phyloP scores from a whole-genome alignment of 2,888 invertebrate genomes.

The Netelia inedita region DNA sequence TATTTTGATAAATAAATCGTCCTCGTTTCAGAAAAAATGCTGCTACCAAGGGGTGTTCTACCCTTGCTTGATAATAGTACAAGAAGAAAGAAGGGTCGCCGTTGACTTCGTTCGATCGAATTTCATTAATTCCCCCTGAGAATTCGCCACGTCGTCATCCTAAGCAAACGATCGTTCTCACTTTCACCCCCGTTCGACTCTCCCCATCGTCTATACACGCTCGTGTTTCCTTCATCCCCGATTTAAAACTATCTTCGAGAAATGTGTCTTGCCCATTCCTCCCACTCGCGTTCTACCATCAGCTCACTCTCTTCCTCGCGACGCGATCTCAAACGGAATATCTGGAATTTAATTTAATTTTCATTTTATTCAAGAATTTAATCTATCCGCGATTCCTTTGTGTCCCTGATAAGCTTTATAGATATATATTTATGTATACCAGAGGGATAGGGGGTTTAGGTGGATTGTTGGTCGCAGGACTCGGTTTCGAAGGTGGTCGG shows the following conservation, averaged over 20 bases:
- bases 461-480: neutral
- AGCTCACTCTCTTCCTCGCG: neutral
- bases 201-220: too few species aligned
- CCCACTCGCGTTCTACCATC: too few species aligned
- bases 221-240: too few species aligned
- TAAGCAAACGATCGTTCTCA: too few species aligned
- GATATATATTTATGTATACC: neutral
- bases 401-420: neutral
- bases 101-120: constrained; percentile 5
- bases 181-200: too few species aligned
- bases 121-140: constrained; percentile 7
- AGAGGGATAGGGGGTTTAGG: neutral
- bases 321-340: neutral
- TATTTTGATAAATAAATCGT: too few species aligned
- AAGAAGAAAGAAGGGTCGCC: neutral
- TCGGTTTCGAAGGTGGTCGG: constrained; percentile 8
- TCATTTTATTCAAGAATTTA: constrained; percentile 47
- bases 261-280: too few species aligned
- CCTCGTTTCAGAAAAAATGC: too few species aligned
- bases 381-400: constrained; percentile 30
- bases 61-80: neutral
- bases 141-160: neutral
- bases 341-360: constrained; percentile 35
- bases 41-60: neutral
- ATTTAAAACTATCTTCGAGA: too few species aligned